Conservation (phyloP, 2,113 vertebrate genomes). For the Ptychochromis oligacanthus region DNA sequence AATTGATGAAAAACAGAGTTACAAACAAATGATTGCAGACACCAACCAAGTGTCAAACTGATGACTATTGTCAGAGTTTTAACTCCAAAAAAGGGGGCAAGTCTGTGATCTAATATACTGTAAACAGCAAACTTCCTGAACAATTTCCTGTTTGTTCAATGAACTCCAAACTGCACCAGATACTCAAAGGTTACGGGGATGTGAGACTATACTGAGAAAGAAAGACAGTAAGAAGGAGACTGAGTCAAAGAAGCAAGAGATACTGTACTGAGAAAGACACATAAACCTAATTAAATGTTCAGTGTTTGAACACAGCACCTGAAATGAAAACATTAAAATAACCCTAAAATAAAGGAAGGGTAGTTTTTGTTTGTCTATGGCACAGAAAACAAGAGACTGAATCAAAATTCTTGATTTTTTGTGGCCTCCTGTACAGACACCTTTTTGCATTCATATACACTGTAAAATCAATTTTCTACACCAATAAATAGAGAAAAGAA, state of each 20-base stretch:
- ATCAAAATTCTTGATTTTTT: neutral
- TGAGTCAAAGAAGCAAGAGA: neutral
- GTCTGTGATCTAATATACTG: slow-evolving; percentile 11
- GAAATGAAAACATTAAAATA: neutral
- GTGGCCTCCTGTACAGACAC: neutral
- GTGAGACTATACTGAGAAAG: neutral
- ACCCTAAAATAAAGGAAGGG: neutral
- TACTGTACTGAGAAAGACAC: neutral
- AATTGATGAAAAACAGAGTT: slow-evolving; percentile 21
- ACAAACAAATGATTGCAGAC: slow-evolving; percentile 11
- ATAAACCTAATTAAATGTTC: neutral
- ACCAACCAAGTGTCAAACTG: neutral
- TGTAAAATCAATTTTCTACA: neutral
- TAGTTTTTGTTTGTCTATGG: neutral
- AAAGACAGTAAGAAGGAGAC: neutral
- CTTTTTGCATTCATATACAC: neutral
- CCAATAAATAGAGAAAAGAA: slow-evolving; percentile 26
- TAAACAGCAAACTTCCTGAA: slow-evolving; percentile 45
- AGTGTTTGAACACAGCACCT: neutral
- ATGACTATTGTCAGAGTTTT: neutral
- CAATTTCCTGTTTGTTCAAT: slow-evolving; percentile 45
- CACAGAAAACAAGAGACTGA: neutral
- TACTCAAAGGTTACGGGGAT: neutral
- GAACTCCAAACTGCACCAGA: slow-evolving; percentile 39
- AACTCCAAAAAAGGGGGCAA: neutral